phyloP scores from a whole-genome alignment of 2,113 vertebrate species.

The Phaethon lepturus region DNA sequence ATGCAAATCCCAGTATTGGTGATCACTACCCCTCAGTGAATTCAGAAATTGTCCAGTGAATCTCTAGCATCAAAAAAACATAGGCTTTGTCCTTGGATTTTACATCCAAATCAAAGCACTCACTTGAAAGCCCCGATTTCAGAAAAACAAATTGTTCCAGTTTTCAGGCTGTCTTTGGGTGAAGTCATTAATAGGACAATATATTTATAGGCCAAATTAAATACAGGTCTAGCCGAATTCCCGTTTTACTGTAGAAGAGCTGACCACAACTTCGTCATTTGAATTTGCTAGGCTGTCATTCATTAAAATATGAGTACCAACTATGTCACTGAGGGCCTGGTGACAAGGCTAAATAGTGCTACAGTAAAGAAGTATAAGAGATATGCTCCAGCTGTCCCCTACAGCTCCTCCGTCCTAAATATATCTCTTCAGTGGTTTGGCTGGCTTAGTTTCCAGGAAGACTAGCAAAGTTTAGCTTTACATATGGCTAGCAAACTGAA shows the following conservation, averaged over 20 bases:
- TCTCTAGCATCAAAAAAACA: background rate
- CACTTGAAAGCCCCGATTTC: background rate
- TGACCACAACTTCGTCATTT: background rate
- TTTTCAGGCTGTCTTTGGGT: slow-evolving; percentile 17
- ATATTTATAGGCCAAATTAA: slow-evolving; percentile 46
- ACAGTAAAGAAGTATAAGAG: background rate
- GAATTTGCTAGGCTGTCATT: slow-evolving; percentile 13
- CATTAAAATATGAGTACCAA: background rate
- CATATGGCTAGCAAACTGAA: background rate
- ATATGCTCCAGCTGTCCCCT: slow-evolving; percentile 38
- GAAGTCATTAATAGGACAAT: background rate
- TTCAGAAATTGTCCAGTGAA: background rate
- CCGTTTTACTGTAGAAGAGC: background rate
- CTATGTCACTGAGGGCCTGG: background rate
- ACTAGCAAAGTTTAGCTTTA: slow-evolving; percentile 27
- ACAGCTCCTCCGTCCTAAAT: background rate
- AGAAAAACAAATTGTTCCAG: slow-evolving; percentile 1
- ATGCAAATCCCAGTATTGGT: background rate
- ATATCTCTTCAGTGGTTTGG: slow-evolving; percentile 26
- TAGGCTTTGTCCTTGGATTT: background rate
- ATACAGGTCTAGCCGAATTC: background rate
- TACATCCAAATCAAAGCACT: slow-evolving; percentile 12
- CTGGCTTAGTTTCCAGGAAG: slow-evolving; percentile 53
- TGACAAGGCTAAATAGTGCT: background rate
- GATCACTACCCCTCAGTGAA: background rate